A percentile compares a stretch with the other conserved stretches of the same genome.
Evolutionary conservation across 2,113 vertebrate genomes (phyloP).

Genomic region (Gobio gobio): DNA sequence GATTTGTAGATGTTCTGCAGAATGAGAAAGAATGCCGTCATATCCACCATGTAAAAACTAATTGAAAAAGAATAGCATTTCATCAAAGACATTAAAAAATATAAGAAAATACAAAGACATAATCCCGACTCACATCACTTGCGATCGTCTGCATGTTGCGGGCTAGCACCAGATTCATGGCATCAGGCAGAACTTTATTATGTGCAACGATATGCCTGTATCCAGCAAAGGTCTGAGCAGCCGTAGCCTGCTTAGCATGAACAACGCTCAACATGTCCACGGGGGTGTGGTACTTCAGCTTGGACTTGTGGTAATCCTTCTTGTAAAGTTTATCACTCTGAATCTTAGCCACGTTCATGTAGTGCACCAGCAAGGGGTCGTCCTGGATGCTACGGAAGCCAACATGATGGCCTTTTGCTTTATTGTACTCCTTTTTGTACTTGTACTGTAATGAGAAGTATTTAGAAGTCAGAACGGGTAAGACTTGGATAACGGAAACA

Average conservation of each 20-base stretch:
- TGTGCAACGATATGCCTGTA: conserved; percentile 83
- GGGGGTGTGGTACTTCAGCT: conserved; percentile 89
- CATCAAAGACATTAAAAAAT: background rate
- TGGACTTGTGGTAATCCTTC: conserved; percentile 89
- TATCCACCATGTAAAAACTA: background rate
- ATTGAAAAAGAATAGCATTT: background rate
- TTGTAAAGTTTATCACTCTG: conserved; percentile 91
- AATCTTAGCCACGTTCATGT: conserved; percentile 86
- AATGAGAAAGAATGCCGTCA: background rate
- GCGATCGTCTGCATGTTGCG: conserved; percentile 82
- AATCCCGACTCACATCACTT: conserved; percentile 83
- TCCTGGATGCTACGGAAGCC: conserved; percentile 89
- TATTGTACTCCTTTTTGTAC: conserved; percentile 86
- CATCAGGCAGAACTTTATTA: conserved; percentile 83
- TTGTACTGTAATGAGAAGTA: conserved; percentile 69
- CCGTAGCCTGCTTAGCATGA: conserved; percentile 86
- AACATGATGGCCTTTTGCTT: conserved; percentile 82
- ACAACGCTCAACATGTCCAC: conserved; percentile 88
- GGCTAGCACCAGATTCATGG: conserved; percentile 77
- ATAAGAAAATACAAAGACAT: background rate
- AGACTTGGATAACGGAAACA: background rate
- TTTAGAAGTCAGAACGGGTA: background rate
- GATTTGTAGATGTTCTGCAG: conserved; percentile 79
- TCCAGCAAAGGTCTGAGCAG: conserved; percentile 78
- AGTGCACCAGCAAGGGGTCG: conserved; percentile 93